Evolutionary conservation across 1,140 invertebrate species (phyloP).

Genomic region (Riptortus pedestris): DNA sequence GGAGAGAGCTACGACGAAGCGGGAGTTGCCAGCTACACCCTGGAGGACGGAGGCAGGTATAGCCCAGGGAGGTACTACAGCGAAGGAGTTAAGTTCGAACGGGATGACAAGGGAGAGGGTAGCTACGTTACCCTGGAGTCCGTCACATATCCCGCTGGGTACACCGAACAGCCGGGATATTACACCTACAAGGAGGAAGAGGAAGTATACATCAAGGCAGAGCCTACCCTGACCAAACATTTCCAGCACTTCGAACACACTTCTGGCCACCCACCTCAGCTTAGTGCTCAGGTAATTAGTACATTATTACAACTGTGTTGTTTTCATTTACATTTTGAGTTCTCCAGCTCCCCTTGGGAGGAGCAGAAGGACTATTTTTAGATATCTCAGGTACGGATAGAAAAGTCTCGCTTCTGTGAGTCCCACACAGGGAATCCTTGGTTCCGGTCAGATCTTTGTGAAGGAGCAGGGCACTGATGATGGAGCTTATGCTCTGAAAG

Average conservation of each 20-base stretch:
- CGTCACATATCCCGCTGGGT: background rate
- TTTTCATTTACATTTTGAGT: too few species aligned
- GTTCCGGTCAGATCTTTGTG: too few species aligned
- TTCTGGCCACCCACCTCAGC: background rate
- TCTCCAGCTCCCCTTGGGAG: too few species aligned
- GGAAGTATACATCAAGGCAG: conserved; percentile 17
- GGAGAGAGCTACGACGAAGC: background rate
- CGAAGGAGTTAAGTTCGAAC: conserved; percentile 25
- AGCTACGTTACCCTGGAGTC: conserved; percentile 28
- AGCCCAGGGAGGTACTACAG: conserved; percentile 7
- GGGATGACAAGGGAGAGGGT: conserved; percentile 23
- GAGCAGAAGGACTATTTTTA: too few species aligned
- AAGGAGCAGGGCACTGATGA: too few species aligned
- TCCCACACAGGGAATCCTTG: too few species aligned
- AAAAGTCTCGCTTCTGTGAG: too few species aligned
- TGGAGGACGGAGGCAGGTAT: conserved; percentile 11
- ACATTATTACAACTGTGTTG: too few species aligned
- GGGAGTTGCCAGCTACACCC: too few species aligned
- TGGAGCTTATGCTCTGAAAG: too few species aligned
- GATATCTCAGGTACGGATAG: too few species aligned
- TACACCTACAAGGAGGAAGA: conserved; percentile 16
- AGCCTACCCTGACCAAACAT: background rate
- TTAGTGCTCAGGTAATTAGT: background rate
- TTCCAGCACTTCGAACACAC: background rate
- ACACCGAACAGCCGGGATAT: conserved; percentile 9